Conservation (phyloP, 2,113 vertebrate species). For the Microtus pennsylvanicus region DNA sequence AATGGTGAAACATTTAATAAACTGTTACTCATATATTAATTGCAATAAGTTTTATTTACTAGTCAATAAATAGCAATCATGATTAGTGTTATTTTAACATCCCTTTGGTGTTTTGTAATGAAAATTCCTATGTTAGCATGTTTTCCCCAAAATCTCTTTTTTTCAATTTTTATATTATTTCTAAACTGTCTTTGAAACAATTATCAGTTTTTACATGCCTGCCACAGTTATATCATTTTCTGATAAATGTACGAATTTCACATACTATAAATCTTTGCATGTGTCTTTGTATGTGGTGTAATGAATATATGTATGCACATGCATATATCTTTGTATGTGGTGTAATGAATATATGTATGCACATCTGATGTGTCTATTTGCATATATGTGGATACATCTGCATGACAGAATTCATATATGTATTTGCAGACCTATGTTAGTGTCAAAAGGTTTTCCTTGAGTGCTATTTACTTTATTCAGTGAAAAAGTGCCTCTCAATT, state of each 20-base stretch:
- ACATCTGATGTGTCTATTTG: too few relatives aligned
- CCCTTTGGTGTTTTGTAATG: not conserved
- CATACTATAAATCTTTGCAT: not conserved
- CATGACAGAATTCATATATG: not conserved
- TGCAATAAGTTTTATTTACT: not conserved
- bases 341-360: too few relatives aligned
- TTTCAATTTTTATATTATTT: not conserved
- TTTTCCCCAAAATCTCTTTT: not conserved
- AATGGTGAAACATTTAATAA: not conserved
- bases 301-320: too few relatives aligned
- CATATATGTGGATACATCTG: too few relatives aligned
- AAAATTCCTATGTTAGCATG: not conserved
- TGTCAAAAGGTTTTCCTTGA: not conserved
- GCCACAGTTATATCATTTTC: not conserved
- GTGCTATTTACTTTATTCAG: not conserved
- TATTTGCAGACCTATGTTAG: too few relatives aligned
- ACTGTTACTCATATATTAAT: not conserved
- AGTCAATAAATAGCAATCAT: not conserved
- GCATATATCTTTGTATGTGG: not conserved
- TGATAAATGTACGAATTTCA: fast-evolving
- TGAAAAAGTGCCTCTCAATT: not conserved
- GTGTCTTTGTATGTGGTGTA: not conserved
- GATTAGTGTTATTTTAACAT: not conserved
- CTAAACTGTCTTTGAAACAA: not conserved
- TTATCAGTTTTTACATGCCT: fast-evolving